A percentile compares a stretch with the other conserved stretches of the same genome.
Evolutionary conservation across 2,113 vertebrate species (phyloP).

Genomic region (Cheilinus undulatus): DNA sequence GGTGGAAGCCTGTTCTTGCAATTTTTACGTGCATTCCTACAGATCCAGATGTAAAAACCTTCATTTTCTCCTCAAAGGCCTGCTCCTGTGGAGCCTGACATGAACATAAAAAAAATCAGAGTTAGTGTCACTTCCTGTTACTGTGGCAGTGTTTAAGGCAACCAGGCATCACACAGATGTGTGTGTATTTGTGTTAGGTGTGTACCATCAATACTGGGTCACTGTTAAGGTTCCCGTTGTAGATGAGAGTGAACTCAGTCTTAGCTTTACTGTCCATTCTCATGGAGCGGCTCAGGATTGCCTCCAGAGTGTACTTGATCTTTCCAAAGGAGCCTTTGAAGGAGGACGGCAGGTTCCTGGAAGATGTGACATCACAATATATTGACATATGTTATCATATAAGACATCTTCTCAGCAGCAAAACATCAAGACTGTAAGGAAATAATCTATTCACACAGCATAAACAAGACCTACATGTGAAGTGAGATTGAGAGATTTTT

Average conservation of each 20-base stretch:
- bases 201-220: slow-evolving; percentile 52
- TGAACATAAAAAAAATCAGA: neutral
- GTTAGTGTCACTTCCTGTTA: neutral
- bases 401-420: neutral
- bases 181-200: neutral
- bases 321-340: slow-evolving; percentile 60
- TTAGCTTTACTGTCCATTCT: slow-evolving; percentile 62
- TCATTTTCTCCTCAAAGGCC: slow-evolving; percentile 65
- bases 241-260: slow-evolving; percentile 50
- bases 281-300: slow-evolving; percentile 65
- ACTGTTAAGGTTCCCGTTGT: slow-evolving; percentile 8
- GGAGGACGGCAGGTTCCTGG: slow-evolving; percentile 67
- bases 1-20: slow-evolving; percentile 46
- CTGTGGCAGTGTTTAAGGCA: neutral
- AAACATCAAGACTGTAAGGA: too few relatives aligned
- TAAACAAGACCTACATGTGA: neutral
- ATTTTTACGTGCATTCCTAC: slow-evolving; percentile 69
- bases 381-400: too few relatives aligned
- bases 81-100: slow-evolving; percentile 62
- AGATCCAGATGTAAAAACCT: slow-evolving; percentile 62
- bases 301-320: slow-evolving; percentile 64
- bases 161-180: too few relatives aligned
- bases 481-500: neutral
- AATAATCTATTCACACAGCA: too few relatives aligned
- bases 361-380: neutral